Evolutionary conservation across 1,140 invertebrate species (phyloP).

Genomic region (Ceratosolen fusciceps): DNA sequence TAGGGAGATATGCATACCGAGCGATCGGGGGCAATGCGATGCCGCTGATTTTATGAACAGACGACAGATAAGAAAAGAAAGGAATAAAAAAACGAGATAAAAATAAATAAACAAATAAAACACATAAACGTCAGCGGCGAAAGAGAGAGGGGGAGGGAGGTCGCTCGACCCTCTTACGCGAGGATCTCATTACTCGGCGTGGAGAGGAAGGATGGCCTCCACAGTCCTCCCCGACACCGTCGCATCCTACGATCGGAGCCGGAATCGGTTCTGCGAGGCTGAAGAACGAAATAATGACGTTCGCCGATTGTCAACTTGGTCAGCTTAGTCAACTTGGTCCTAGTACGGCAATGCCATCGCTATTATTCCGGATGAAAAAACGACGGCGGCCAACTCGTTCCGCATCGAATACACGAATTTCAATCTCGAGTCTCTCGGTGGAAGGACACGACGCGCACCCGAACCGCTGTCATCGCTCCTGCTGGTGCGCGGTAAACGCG

Average conservation of each 20-base stretch:
- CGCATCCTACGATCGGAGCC: not conserved
- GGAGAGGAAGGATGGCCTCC: constrained; percentile 4
- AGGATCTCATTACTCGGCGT: constrained; percentile 31
- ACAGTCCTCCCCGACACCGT: not conserved
- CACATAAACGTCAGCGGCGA: too few relatives aligned
- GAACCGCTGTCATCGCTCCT: too few relatives aligned
- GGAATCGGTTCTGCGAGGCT: not conserved
- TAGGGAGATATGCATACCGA: constrained; percentile 50
- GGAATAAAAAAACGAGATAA: too few relatives aligned
- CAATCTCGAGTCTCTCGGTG: too few relatives aligned
- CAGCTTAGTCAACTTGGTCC: not conserved
- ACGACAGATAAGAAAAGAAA: constrained; percentile 33
- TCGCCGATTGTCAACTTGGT: not conserved
- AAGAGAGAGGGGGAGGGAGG: too few relatives aligned
- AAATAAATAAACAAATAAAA: too few relatives aligned
- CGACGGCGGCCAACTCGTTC: not conserved
- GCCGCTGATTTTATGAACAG: constrained; percentile 43
- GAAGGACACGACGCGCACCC: too few relatives aligned
- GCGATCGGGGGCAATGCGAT: constrained; percentile 59
- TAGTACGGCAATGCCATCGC: not conserved
- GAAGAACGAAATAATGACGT: constrained; percentile 16
- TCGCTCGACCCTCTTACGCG: not conserved
- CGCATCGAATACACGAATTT: not conserved
- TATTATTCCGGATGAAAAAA: too few relatives aligned
- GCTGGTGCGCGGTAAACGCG: too few relatives aligned